A percentile compares a stretch with the other conserved stretches of the same genome.
phyloP scores from a whole-genome alignment of 2,888 invertebrate genomes.

The Crematogaster levior region DNA sequence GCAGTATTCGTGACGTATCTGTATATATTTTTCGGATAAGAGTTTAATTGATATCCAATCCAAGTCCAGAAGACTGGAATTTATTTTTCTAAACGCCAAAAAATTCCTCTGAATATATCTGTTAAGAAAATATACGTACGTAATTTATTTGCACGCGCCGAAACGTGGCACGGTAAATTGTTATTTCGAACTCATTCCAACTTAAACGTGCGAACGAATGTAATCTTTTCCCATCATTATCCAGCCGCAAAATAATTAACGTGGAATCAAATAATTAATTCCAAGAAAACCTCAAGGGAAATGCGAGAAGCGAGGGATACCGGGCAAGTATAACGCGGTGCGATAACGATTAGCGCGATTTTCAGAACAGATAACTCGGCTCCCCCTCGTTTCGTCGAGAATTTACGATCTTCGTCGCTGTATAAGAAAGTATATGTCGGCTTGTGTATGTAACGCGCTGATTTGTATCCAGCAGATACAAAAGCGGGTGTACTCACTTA shows the following conservation, averaged over 20 bases:
- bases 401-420: constrained; percentile 19
- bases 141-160: not conserved
- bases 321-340: constrained; percentile 12
- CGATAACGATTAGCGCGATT: constrained; percentile 46
- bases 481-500: constrained; percentile 48
- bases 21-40: not conserved
- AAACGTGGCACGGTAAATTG: not conserved
- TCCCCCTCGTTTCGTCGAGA: constrained; percentile 35
- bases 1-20: not conserved
- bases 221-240: constrained; percentile 46
- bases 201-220: constrained; percentile 11
- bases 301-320: constrained; percentile 43
- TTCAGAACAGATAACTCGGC: constrained; percentile 35
- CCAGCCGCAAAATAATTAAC: constrained; percentile 48
- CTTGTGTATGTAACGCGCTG: constrained; percentile 24
- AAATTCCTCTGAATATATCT: not conserved
- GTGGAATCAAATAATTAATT: constrained; percentile 54
- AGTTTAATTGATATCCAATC: too few species aligned
- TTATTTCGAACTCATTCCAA: constrained; percentile 3
- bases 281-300: constrained; percentile 36
- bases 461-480: constrained; percentile 51
- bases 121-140: not conserved
- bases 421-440: constrained; percentile 8
- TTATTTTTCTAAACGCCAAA: not conserved
- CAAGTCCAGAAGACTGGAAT: not conserved